A percentile compares a stretch with the other conserved stretches of the same genome.
Evolutionary conservation across 92 coral and sea anemone species (phyloP).

Genomic region (Parazoanthus swiftii): DNA sequence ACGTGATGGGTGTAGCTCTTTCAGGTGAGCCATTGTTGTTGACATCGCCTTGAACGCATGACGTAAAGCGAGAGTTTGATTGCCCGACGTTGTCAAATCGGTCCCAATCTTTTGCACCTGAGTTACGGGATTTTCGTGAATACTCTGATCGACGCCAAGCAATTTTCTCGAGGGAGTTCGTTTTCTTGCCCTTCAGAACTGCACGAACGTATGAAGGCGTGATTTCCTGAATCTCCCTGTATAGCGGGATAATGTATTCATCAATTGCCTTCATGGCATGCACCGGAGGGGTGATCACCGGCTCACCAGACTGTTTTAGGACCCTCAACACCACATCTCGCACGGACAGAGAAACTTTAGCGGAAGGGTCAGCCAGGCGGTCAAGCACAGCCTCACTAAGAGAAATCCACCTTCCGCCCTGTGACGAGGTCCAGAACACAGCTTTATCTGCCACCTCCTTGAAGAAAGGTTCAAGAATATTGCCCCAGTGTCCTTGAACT

Average conservation of each 20-base stretch:
- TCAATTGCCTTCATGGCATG: slow-evolving; percentile 85
- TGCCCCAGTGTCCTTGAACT: slow-evolving; percentile 89
- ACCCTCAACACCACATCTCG: slow-evolving; percentile 66
- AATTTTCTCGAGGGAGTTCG: neutral
- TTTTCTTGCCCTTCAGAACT: slow-evolving; percentile 49
- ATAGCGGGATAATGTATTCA: slow-evolving; percentile 56
- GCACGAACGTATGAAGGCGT: slow-evolving; percentile 76
- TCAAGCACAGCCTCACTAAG: slow-evolving; percentile 79
- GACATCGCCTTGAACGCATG: neutral
- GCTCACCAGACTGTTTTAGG: slow-evolving; percentile 63
- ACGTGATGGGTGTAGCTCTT: neutral
- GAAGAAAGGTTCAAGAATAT: slow-evolving; percentile 80
- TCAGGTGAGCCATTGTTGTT: slow-evolving; percentile 1
- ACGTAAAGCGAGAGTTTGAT: neutral
- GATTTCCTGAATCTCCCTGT: slow-evolving; percentile 57
- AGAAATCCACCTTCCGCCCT: slow-evolving; percentile 83
- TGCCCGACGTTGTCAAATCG: neutral
- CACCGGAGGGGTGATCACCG: slow-evolving; percentile 68
- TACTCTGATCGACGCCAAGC: slow-evolving; percentile 6
- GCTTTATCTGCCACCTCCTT: slow-evolving; percentile 61
- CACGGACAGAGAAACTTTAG: slow-evolving; percentile 60
- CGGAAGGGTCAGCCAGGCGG: slow-evolving; percentile 61
- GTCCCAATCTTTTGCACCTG: neutral
- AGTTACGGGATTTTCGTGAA: slow-evolving; percentile 2
- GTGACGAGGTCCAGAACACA: slow-evolving; percentile 79